Conservation (phyloP, 2,888 invertebrate species). For the Rhopalosiphum nymphaeae region DNA sequence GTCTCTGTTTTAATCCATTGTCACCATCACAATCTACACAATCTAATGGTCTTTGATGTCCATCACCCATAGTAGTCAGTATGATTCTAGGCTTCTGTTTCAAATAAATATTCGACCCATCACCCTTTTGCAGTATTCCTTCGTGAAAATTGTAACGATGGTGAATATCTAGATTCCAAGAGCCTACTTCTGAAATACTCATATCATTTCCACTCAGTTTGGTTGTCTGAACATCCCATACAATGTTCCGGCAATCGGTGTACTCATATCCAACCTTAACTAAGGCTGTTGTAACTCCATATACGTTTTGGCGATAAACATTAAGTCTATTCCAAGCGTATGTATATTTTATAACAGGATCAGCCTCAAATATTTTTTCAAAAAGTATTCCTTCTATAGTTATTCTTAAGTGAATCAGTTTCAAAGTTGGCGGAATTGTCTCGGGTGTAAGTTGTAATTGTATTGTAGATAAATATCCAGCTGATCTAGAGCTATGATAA, state of each 20-base stretch:
- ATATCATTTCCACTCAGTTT: constrained; percentile 96
- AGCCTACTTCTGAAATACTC: constrained; percentile 96
- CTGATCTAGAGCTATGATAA: constrained; percentile 94
- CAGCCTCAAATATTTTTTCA: constrained; percentile 94
- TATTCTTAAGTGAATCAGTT: constrained; percentile 91
- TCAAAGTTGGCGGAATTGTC: constrained; percentile 82
- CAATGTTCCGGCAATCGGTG: constrained; percentile 88
- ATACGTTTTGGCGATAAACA: constrained; percentile 95
- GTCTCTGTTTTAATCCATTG: constrained; percentile 77
- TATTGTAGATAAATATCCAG: constrained; percentile 93
- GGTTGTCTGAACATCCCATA: constrained; percentile 97
- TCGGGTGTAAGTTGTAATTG: constrained; percentile 92
- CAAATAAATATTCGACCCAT: constrained; percentile 94
- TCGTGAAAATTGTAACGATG: constrained; percentile 98
- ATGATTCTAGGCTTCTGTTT: constrained; percentile 93
- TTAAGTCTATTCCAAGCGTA: constrained; percentile 98
- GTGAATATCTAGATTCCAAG: constrained; percentile 98
- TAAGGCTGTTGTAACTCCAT: constrained; percentile 94
- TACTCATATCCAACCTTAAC: constrained; percentile 98
- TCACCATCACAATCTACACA: constrained; percentile 88
- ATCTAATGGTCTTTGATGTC: constrained; percentile 87
- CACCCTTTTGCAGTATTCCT: constrained; percentile 97
- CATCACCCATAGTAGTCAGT: constrained; percentile 91
- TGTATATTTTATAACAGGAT: constrained; percentile 95
- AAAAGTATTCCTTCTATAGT: constrained; percentile 95